Base-by-base conservation (phyloP, 2,888 invertebrate species). In the Meghimatium bilineatum region DNA sequence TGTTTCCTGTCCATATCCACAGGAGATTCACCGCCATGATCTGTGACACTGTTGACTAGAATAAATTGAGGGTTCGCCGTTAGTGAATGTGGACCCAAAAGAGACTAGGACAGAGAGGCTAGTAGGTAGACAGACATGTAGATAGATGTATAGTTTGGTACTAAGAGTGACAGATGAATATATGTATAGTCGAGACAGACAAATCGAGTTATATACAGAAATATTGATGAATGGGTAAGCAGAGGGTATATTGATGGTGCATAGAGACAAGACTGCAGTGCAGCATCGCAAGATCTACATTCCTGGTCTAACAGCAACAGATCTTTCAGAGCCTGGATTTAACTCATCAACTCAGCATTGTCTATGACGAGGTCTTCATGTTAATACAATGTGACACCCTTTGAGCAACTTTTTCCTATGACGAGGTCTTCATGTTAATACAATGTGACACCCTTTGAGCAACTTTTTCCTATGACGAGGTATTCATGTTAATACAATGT, bases 31-130 rank as follows among this genome's bases (percentile, higher is more conserved):
- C 67, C 36, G 66, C 77, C 82, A 76, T 82, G 76, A 66, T 77
- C 82, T 76, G 82, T 29, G 34, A 36, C 52, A 23, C 82, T 56
- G 77, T 77, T 75, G 49, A 71, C 82, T 82, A 77, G 23, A 69
- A 52, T 23, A 82, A 49, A 38, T 1, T 52, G n/a, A n/a, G 49
- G 29, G 12, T 12, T 1, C 20, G 29, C 26, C 23, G n/a, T 29
- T 23, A 78, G 38, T n/a, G 44, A 44, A 8, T 6, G 38, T n/a
- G n/a, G 1, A 8, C 26, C 60, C 23, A 63, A n/a, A 5, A 63
- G n/a, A 63, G 8, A 20, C 20, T 20, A 5, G 23, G 56, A 17
- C 23, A 56, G 56, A 56, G 12, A 17, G 56, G 23, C 23, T 20
- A 23, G 23, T 20, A 63, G 60, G n/a, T n/a, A 63, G 60, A 63